phyloP scores from a whole-genome alignment of 2,888 invertebrate genomes.

The Nyleta sp. region DNA sequence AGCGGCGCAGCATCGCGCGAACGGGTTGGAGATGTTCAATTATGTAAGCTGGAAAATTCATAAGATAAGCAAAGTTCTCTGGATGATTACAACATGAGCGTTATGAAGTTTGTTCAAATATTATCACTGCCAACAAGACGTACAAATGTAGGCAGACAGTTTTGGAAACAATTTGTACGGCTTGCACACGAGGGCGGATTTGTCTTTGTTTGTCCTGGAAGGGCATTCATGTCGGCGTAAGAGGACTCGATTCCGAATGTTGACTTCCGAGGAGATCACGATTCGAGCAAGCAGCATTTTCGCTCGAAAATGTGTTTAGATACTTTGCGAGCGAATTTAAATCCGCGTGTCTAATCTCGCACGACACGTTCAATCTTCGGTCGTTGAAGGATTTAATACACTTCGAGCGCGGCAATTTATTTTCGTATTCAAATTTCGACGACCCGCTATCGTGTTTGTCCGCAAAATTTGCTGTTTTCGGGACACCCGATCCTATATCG shows the following conservation, averaged over 20 bases:
- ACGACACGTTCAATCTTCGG: conserved; percentile 6
- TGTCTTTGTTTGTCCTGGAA: not conserved
- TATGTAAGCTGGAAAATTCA: conserved; percentile 9
- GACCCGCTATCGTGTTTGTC: not conserved
- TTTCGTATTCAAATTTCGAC: conserved; percentile 2
- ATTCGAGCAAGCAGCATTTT: not conserved
- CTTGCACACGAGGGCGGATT: not conserved
- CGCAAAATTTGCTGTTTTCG: too few species aligned
- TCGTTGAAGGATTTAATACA: conserved; percentile 7
- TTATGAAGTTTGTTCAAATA: conserved; percentile 20
- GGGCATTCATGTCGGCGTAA: not conserved
- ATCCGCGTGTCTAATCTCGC: conserved; percentile 27
- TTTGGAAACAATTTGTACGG: conserved; percentile 12
- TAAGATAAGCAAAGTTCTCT: not conserved
- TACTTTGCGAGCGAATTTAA: conserved; percentile 16
- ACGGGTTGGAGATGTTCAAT: conserved; percentile 3
- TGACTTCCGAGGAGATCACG: not conserved
- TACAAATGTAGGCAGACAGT: not conserved
- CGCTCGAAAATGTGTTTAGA: conserved; percentile 11
- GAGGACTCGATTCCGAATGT: not conserved
- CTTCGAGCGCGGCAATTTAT: not conserved
- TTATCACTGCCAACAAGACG: conserved; percentile 7
- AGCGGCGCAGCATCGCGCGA: too few species aligned
- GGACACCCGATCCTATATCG: too few species aligned
- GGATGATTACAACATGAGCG: not conserved